Conservation (phyloP, 2,888 invertebrate species). For the Volucella inanis region DNA sequence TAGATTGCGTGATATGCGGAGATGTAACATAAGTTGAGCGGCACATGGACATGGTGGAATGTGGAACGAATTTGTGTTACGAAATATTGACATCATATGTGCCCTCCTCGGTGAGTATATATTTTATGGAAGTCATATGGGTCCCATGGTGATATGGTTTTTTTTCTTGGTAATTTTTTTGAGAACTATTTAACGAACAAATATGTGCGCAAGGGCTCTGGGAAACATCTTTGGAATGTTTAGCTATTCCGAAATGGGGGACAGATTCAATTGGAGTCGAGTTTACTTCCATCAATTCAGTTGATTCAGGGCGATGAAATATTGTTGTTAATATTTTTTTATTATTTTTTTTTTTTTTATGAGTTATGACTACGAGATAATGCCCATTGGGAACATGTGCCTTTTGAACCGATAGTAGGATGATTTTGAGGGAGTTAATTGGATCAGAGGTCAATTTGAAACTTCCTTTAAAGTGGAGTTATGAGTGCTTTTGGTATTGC, state of each 20-base stretch:
- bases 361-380: not conserved
- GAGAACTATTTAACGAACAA: constrained; percentile 20
- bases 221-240: constrained; percentile 31
- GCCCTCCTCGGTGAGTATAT: constrained; percentile 29
- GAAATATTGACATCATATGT: constrained; percentile 48
- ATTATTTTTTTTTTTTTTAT: not conserved
- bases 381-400: not conserved
- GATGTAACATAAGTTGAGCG: not conserved
- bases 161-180: not conserved
- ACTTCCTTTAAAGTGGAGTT: no score
- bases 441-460: not conserved
- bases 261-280: not conserved
- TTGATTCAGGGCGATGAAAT: constrained; percentile 32
- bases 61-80: constrained; percentile 32
- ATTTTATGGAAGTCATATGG: constrained; percentile 28
- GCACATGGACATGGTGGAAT: constrained; percentile 14
- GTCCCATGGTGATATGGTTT: constrained; percentile 29
- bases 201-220: constrained; percentile 27
- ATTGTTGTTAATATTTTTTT: not conserved
- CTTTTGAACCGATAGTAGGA: not conserved
- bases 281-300: constrained; percentile 6
- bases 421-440: not conserved
- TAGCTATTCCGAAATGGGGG: not conserved
- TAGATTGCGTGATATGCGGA: no score
- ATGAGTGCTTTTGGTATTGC: no score